A percentile compares a stretch with the other conserved stretches of the same genome.
These are phyloP conservation scores for Cynopterus brachyotis DNA, from an alignment of 2,113 vertebrate species.

Conservation along the genomic window DNA sequence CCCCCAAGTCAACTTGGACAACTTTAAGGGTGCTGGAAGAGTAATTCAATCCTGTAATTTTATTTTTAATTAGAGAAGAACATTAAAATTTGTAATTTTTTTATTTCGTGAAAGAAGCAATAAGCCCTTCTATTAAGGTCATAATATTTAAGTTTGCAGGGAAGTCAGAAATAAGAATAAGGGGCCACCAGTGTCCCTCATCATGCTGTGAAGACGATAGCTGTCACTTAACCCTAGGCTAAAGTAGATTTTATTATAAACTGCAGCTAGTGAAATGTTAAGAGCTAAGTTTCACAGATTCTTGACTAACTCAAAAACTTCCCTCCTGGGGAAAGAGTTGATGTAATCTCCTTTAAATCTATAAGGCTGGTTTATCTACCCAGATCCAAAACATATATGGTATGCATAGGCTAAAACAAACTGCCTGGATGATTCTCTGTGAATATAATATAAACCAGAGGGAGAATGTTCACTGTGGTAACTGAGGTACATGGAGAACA, in stretches of 20 bases:
- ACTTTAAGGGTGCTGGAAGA: not conserved
- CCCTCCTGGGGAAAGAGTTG: not conserved
- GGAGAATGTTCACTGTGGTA: not conserved
- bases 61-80: not conserved
- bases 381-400: not conserved
- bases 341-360: not conserved
- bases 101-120: not conserved
- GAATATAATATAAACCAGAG: not conserved
- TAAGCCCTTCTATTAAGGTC: not conserved
- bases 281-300: not conserved
- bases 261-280: not conserved
- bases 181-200: not conserved
- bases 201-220: not conserved
- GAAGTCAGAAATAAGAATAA: constrained; percentile 42
- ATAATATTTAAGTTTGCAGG: not conserved
- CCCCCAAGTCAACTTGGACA: not conserved
- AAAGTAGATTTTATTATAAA: constrained; percentile 8
- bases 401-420: not conserved
- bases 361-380: not conserved
- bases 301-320: not conserved
- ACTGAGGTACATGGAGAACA: not conserved
- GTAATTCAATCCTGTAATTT: not conserved
- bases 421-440: not conserved
- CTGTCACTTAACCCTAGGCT: not conserved
- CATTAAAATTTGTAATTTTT: not conserved